phyloP scores from a whole-genome alignment of 2,888 invertebrate species.

The Polydrusus pterygomalis region DNA sequence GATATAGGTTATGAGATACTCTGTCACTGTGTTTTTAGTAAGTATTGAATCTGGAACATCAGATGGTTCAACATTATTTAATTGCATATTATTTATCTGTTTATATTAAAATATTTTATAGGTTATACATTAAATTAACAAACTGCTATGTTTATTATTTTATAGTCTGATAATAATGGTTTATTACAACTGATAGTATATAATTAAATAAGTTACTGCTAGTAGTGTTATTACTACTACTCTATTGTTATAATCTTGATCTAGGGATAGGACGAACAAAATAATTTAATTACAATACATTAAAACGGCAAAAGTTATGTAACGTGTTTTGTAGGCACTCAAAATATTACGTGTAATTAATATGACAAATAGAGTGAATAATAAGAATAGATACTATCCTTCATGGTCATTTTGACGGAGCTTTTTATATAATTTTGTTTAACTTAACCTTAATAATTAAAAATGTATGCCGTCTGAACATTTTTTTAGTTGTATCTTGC shows the following conservation, averaged over 20 bases:
- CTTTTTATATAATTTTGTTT: conserved; percentile 2
- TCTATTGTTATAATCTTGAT: conserved; percentile 6
- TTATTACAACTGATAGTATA: no score
- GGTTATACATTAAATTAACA: no score
- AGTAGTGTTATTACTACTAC: background rate
- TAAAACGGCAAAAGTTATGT: background rate
- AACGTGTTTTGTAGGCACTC: background rate
- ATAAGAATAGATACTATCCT: conserved; percentile 12
- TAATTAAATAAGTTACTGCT: background rate
- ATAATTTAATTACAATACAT: background rate
- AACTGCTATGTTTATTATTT: no score
- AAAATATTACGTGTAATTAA: background rate
- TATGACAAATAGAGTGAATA: conserved; percentile 6
- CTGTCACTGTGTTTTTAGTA: no score
- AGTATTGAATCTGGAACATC: no score
- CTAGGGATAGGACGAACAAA: background rate
- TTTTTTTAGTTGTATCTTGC: conserved; percentile 1
- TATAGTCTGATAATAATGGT: no score
- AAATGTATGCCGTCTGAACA: background rate
- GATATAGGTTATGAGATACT: no score
- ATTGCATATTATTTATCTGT: no score
- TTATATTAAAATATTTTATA: no score
- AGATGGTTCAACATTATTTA: no score
- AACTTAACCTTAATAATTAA: conserved; percentile 2
- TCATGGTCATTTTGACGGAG: background rate